Conservation (phyloP, 2,888 invertebrate species). For the Crossocerus cetratus region DNA sequence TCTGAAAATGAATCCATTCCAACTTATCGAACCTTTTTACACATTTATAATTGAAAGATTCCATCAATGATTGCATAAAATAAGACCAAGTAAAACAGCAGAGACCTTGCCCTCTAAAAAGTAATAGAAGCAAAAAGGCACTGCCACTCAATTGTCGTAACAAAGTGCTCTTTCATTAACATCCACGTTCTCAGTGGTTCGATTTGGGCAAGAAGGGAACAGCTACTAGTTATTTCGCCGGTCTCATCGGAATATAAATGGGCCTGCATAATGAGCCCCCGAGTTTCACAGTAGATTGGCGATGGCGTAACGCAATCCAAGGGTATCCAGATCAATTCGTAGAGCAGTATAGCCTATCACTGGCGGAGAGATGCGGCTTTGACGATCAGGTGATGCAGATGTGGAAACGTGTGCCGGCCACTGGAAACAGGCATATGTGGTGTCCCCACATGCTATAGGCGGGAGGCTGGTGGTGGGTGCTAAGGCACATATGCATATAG, state of each 20-base stretch:
- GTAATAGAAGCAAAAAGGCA: too few relatives aligned
- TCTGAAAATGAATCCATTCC: slow-evolving; percentile 33
- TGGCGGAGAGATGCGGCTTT: slow-evolving; percentile 41
- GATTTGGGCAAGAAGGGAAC: neutral
- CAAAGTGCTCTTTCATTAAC: too few relatives aligned
- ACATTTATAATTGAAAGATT: too few relatives aligned
- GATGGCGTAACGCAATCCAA: slow-evolving; percentile 11
- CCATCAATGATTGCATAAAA: too few relatives aligned
- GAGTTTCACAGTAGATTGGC: neutral
- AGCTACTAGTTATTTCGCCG: neutral
- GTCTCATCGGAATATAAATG: neutral
- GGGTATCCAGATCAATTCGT: slow-evolving; percentile 32
- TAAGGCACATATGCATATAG: slow-evolving; percentile 31
- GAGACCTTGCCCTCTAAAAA: too few relatives aligned
- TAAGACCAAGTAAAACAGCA: too few relatives aligned
- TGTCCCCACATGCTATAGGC: slow-evolving; percentile 2
- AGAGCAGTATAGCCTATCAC: slow-evolving; percentile 8
- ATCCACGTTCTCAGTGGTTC: neutral
- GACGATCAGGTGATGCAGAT: slow-evolving; percentile 37
- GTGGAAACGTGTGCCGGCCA: slow-evolving; percentile 26
- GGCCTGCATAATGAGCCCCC: neutral
- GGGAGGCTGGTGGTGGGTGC: slow-evolving; percentile 2
- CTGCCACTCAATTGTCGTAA: too few relatives aligned
- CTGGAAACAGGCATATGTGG: slow-evolving; percentile 15
- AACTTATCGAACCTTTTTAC: neutral